Evolutionary conservation across 2,888 invertebrate species (phyloP).

Genomic region (Harpagoxenus sublaevis): DNA sequence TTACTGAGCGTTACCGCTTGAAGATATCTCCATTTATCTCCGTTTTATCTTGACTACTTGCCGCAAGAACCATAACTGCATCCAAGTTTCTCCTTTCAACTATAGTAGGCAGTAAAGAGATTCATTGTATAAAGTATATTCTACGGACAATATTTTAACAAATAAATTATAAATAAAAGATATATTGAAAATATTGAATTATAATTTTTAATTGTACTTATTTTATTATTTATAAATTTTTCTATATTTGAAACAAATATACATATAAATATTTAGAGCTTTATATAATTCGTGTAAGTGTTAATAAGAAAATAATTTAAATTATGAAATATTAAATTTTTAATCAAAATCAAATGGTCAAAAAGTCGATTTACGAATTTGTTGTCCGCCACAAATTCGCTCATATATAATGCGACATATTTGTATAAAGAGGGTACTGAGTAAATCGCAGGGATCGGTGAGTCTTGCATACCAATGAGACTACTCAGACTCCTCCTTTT

Average conservation of each 20-base stretch:
- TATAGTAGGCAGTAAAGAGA: not conserved
- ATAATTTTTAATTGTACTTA: not conserved
- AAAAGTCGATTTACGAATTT: not conserved
- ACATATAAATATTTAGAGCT: not conserved
- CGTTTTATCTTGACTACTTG: not conserved
- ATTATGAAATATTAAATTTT: not conserved
- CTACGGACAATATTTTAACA: not conserved
- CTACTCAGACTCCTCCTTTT: constrained; percentile 43
- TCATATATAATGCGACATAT: constrained; percentile 33
- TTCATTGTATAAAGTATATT: not conserved
- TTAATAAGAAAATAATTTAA: not conserved
- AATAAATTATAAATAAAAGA: not conserved
- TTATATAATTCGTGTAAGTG: not conserved
- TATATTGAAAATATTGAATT: not conserved
- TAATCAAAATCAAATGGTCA: not conserved
- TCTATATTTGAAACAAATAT: not conserved
- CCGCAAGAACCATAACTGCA: not conserved
- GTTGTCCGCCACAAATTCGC: not conserved
- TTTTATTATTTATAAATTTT: constrained; percentile 1
- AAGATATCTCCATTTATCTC: not conserved
- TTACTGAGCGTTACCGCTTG: not conserved
- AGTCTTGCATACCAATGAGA: constrained; percentile 55
- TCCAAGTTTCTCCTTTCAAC: not conserved
- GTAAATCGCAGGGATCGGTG: constrained; percentile 18
- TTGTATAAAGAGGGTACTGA: constrained; percentile 41